phyloP scores from a whole-genome alignment of 2,113 vertebrate genomes.

The Brienomyrus brachyistius region DNA sequence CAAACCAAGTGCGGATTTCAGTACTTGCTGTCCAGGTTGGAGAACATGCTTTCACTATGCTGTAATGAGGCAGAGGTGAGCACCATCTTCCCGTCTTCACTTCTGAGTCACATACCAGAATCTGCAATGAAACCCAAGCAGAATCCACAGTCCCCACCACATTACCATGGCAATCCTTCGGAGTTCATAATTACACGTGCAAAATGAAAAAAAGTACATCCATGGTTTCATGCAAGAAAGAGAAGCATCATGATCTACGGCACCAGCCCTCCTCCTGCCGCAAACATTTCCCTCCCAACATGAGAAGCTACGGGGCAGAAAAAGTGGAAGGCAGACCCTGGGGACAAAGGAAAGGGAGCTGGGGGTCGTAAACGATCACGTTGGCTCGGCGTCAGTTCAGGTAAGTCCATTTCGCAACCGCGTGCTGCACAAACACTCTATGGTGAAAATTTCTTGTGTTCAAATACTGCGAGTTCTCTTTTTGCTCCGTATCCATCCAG shows the following conservation, averaged over 20 bases:
- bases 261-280: neutral
- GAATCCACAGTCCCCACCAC: neutral
- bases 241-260: neutral
- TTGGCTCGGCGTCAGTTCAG: neutral
- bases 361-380: neutral
- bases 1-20: neutral
- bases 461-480: neutral
- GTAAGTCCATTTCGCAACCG: neutral
- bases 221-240: neutral
- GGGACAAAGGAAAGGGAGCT: neutral
- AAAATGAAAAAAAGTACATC: neutral
- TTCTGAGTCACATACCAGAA: neutral
- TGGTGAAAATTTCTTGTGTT: neutral
- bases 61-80: neutral
- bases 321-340: neutral
- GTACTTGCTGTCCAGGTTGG: neutral
- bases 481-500: neutral
- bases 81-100: neutral
- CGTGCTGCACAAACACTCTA: neutral
- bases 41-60: neutral
- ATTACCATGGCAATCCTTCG: neutral
- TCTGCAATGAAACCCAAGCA: neutral
- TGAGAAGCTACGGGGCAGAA: neutral
- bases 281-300: neutral
- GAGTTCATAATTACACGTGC: neutral